Evolutionary conservation across 2,888 invertebrate species (phyloP), one percentile per base, ranked within the genome.

Genomic region (Eupsilia transversa): DNA sequence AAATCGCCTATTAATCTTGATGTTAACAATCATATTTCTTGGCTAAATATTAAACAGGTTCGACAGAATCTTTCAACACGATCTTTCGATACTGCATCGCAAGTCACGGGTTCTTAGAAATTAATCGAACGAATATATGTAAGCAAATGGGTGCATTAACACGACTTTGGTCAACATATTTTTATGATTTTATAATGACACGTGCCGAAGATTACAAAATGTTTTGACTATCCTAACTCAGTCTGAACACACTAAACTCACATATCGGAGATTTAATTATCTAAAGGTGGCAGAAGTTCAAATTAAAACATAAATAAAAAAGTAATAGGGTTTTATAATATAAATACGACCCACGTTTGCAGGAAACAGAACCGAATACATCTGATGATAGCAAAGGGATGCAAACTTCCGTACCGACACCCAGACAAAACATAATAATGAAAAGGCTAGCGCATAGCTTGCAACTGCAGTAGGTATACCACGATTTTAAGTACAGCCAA

Each of bases 21-120:
- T 43, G 57, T 72, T 80, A 63, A 83, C 74, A 65, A 83, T 72
- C 66, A 83, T 64, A 74, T 71, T 71, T 77, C 64, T 77, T 72
- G 54, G 49, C 56, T 38, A 56, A 76, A 75, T 69, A 80, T 64
- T 52, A 83, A 76, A 80, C 69, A 71, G 61, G 72, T 83, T 72
- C 65, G 69, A 59, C 54, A 61, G 23, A 79, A 82, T 82, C 79
- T 74, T 72, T 79, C 74, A 72, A 74, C 77, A 74, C 79, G 54
- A 74, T 79, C 54, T 60, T 59, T 66, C 30, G 61, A 72, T 60
- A 77, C 65, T 81, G 72, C 65, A 81, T 54, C 38, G 27, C 56
- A 38, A 63, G 72, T 64, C 67, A 64, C 20, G 14, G 67, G 33
- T 80, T 80, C 80, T 77, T 65, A 52, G 77, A 81, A 80, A 72